Evolutionary conservation across 2,888 invertebrate genomes (phyloP).

Genomic region (Lottia gigantea): DNA sequence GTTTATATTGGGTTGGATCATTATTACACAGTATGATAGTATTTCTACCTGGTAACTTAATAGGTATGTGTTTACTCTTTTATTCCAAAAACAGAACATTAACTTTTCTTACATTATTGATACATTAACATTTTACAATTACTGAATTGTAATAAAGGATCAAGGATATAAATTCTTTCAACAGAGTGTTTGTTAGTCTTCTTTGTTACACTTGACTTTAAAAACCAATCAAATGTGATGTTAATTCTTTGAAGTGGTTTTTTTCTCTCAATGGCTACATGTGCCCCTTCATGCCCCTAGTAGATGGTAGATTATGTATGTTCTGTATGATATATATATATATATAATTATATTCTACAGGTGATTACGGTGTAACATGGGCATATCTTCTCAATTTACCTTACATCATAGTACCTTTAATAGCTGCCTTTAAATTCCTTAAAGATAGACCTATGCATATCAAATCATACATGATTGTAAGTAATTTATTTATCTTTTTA

Average conservation of each 20-base stretch:
- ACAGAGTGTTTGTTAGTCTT: no score
- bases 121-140: no score
- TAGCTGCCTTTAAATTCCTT: conserved; percentile 47
- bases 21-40: conserved; percentile 64
- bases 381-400: conserved; percentile 64
- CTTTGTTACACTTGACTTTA: no score
- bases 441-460: conserved; percentile 36
- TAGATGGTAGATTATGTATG: no score
- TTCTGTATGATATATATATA: neutral
- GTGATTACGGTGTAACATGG: conserved; percentile 56
- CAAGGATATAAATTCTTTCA: no score
- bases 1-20: conserved; percentile 67
- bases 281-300: no score
- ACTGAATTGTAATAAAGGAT: no score
- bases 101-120: no score
- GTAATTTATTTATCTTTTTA: neutral
- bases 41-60: conserved; percentile 57
- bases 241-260: no score
- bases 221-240: no score
- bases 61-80: conserved; percentile 44
- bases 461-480: conserved; percentile 27
- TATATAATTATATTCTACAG: conserved; percentile 38
- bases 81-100: no score
- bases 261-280: no score
- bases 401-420: conserved; percentile 58